phyloP scores from a whole-genome alignment of 2,113 vertebrate genomes.

The Archilochus colubris region DNA sequence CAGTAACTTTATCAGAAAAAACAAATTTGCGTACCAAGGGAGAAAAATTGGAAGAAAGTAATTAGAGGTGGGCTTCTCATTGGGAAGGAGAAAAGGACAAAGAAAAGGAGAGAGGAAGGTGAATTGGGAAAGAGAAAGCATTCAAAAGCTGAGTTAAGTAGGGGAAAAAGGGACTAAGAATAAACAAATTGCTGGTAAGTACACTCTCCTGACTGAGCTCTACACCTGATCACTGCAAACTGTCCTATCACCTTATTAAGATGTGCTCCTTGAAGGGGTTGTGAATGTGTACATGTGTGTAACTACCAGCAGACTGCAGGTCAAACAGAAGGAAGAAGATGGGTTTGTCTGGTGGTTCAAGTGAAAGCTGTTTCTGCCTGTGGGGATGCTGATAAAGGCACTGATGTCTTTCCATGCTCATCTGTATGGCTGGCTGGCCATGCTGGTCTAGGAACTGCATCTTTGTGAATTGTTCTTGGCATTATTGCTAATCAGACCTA shows the following conservation, averaged over 20 bases:
- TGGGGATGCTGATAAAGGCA: neutral
- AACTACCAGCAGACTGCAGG: neutral
- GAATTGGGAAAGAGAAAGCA: neutral
- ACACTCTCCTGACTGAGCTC: neutral
- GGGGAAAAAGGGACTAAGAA: neutral
- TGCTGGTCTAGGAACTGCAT: neutral
- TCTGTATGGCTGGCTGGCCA: neutral
- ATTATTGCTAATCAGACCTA: neutral
- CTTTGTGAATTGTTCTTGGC: neutral
- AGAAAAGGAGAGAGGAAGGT: neutral
- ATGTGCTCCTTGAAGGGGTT: accelerated
- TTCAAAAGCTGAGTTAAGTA: neutral
- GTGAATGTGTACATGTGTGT: too few relatives aligned
- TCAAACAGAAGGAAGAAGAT: neutral
- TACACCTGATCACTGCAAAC: neutral
- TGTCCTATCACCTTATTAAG: neutral
- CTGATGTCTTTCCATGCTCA: accelerated
- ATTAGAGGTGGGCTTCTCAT: neutral
- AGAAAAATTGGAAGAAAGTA: neutral
- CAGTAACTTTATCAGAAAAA: neutral
- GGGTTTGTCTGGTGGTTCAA: accelerated
- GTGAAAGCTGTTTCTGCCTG: neutral
- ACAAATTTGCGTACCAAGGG: neutral
- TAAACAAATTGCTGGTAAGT: too few relatives aligned
- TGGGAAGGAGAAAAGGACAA: neutral